Percentiles rank a stretch among this genome's conserved stretches.
Conservation (phyloP, 2,797 vertebrate species). For the Pantherophis vulpinus region DNA sequence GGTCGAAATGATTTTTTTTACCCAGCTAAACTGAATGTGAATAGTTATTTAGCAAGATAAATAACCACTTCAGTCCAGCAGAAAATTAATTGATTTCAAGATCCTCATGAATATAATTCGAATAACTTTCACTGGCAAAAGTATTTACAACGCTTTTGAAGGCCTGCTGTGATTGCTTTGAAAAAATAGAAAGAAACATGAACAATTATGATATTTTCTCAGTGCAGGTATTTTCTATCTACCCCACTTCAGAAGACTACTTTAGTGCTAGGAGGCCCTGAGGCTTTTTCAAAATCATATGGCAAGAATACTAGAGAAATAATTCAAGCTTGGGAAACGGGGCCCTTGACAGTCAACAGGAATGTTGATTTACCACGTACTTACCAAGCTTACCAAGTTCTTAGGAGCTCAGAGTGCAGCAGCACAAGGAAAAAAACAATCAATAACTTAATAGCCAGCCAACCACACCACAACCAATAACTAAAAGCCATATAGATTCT, state of each 20-base stretch:
- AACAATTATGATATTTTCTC: background rate
- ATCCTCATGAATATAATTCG: background rate
- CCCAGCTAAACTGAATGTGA: background rate
- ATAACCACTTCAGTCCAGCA: background rate
- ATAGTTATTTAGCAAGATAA: background rate
- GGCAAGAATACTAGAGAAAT: background rate
- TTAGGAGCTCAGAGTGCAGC: background rate
- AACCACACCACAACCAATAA: background rate
- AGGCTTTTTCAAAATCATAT: background rate
- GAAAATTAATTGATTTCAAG: background rate
- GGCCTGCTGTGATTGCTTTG: background rate
- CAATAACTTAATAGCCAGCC: background rate
- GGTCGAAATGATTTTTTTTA: background rate
- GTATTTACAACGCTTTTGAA: background rate
- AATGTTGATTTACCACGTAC: background rate
- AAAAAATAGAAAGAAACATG: background rate
- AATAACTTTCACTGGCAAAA: background rate
- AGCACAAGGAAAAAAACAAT: background rate
- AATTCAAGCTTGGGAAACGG: background rate
- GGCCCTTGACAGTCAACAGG: background rate
- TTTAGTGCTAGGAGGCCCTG: background rate
- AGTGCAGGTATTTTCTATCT: background rate
- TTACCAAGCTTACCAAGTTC: background rate
- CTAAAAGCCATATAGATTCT: background rate
- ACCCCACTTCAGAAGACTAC: background rate